These are phyloP conservation scores for Perizoma affinitatum DNA, from an alignment of 2,888 invertebrate species.

Conservation along the genomic window DNA sequence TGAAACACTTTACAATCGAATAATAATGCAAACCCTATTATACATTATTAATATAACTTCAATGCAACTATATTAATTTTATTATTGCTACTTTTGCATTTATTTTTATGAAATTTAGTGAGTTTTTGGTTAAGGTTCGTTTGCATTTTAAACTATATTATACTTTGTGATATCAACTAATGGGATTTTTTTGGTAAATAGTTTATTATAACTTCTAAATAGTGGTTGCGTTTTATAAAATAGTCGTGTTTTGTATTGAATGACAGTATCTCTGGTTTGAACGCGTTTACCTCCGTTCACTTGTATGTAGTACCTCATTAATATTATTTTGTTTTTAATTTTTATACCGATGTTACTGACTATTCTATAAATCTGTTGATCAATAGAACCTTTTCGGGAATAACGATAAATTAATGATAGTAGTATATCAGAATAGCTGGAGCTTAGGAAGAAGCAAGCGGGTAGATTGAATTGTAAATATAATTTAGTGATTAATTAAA, in stretches of 20 bases:
- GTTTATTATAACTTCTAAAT: conserved; percentile 41
- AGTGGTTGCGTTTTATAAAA: conserved; percentile 47
- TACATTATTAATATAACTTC: conserved; percentile 30
- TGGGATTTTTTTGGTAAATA: conserved; percentile 52
- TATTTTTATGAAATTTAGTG: conserved; percentile 68
- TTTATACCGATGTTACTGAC: conserved; percentile 75
- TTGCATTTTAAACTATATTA: conserved; percentile 65
- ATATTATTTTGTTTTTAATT: conserved; percentile 79
- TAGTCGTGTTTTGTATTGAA: conserved; percentile 40
- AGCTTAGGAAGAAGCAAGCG: conserved; percentile 76
- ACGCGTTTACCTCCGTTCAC: conserved; percentile 71
- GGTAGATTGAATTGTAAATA: conserved; percentile 82
- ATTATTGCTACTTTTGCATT: conserved; percentile 66
- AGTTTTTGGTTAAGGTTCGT: conserved; percentile 57
- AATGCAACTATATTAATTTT: conserved; percentile 46
- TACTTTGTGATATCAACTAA: conserved; percentile 80
- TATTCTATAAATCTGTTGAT: conserved; percentile 44
- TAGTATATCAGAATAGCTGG: conserved; percentile 60
- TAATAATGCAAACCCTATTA: conserved; percentile 43
- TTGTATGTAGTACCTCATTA: conserved; percentile 73
- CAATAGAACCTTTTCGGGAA: conserved; percentile 44
- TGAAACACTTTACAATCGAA: conserved; percentile 46
- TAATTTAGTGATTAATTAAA: conserved; percentile 68
- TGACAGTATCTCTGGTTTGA: conserved; percentile 45
- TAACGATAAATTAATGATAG: conserved; percentile 21